Percentiles rank a stretch among this genome's conserved stretches.
phyloP scores from a whole-genome alignment of 2,888 invertebrate species.

The Gortyna flavago region DNA sequence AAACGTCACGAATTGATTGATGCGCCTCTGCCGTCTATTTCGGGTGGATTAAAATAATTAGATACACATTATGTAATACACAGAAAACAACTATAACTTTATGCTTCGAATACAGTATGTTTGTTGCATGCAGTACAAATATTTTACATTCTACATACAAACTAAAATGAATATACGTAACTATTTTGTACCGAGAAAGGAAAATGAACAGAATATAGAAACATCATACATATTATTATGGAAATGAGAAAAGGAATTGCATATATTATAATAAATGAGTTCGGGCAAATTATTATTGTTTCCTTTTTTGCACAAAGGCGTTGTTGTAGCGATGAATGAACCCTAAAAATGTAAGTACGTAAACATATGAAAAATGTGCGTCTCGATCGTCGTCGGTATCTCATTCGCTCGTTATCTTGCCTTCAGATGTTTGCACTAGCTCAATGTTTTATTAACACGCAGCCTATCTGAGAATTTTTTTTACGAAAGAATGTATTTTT shows the following conservation, averaged over 20 bases:
- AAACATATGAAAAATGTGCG: conserved; percentile 56
- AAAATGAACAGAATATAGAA: conserved; percentile 60
- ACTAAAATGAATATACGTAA: conserved; percentile 45
- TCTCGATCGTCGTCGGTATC: conserved; percentile 63
- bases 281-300: conserved; percentile 46
- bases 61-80: conserved; percentile 31
- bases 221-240: conserved; percentile 57
- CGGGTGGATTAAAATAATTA: conserved; percentile 52
- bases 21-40: conserved; percentile 67
- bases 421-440: conserved; percentile 78
- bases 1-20: conserved; percentile 76
- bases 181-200: conserved; percentile 43
- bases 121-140: conserved; percentile 26
- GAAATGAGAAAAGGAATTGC: conserved; percentile 43
- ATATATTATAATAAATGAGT: conserved; percentile 52
- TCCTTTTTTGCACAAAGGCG: conserved; percentile 34
- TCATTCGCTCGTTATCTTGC: conserved; percentile 75
- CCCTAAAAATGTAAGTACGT: conserved; percentile 36
- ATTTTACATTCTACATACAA: conserved; percentile 28
- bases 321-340: conserved; percentile 53
- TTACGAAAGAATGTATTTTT: conserved; percentile 75
- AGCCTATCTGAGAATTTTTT: conserved; percentile 73
- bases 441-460: conserved; percentile 78
- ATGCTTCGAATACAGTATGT: conserved; percentile 25
- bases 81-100: conserved; percentile 34